Conservation (phyloP, 2,113 vertebrate genomes). For the Alligator sinensis region DNA sequence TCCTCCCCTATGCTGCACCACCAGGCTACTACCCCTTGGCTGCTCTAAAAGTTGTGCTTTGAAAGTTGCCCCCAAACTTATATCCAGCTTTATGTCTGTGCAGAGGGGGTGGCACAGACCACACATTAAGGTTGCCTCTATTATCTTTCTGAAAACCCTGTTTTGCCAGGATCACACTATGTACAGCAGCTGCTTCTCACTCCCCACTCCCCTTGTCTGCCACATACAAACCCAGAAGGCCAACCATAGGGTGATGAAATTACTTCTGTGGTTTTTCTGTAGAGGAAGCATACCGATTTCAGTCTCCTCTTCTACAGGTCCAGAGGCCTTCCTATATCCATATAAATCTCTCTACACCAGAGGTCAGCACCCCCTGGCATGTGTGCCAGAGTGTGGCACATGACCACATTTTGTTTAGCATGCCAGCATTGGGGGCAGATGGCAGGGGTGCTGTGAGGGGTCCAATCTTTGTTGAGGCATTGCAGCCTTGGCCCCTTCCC, state of each 20-base stretch:
- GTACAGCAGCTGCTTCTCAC: neutral
- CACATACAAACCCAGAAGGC: neutral
- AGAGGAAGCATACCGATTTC: neutral
- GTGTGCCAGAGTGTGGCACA: too few species aligned
- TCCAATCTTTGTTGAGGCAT: too few species aligned
- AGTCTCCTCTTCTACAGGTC: neutral
- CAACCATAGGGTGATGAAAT: neutral
- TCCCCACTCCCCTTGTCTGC: neutral
- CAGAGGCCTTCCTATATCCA: neutral
- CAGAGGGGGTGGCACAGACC: neutral
- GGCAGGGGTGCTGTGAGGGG: too few species aligned
- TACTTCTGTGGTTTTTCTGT: neutral
- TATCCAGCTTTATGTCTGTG: neutral
- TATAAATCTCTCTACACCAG: neutral
- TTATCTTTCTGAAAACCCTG: neutral
- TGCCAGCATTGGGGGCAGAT: too few species aligned
- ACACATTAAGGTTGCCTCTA: neutral
- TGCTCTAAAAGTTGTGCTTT: neutral
- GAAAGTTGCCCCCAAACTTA: neutral
- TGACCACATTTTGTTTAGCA: too few species aligned
- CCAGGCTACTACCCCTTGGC: neutral
- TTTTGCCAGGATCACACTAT: neutral
- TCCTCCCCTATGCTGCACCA: neutral
- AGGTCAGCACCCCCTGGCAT: too few species aligned
- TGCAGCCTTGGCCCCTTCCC: too few species aligned